phyloP scores from a whole-genome alignment of 2,888 invertebrate genomes.

The Xestia xanthographa region DNA sequence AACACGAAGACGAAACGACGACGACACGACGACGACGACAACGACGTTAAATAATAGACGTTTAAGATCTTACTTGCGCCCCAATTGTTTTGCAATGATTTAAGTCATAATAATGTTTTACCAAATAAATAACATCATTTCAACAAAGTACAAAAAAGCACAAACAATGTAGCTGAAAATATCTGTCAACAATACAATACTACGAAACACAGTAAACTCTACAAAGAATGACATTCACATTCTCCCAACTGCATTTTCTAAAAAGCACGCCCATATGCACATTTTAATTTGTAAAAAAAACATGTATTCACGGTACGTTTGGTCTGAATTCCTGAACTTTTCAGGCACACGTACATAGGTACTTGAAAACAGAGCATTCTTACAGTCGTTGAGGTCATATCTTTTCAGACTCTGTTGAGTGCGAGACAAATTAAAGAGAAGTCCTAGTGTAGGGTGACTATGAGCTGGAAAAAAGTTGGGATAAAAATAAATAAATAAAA shows the following conservation, averaged over 20 bases:
- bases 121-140: not conserved
- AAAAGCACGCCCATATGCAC: conserved; percentile 26
- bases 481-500: too few species aligned
- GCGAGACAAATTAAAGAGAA: conserved; percentile 82
- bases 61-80: not conserved
- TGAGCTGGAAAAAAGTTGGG: not conserved
- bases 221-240: conserved; percentile 19
- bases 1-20: too few species aligned
- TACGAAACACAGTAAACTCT: not conserved
- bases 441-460: conserved; percentile 74
- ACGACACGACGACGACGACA: too few species aligned
- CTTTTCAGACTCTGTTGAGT: conserved; percentile 79
- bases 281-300: conserved; percentile 50
- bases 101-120: too few species aligned
- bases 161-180: not conserved
- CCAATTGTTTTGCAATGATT: not conserved
- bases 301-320: conserved; percentile 36
- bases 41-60: too few species aligned
- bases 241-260: conserved; percentile 4
- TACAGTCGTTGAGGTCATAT: conserved; percentile 76
- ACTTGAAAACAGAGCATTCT: conserved; percentile 74
- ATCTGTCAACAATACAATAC: not conserved
- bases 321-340: conserved; percentile 48
- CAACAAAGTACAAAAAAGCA: not conserved
- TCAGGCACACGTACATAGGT: conserved; percentile 66